A percentile compares a stretch with the other conserved stretches of the same genome.
phyloP scores from a whole-genome alignment of 2,888 invertebrate species.

The Acronicta alni region DNA sequence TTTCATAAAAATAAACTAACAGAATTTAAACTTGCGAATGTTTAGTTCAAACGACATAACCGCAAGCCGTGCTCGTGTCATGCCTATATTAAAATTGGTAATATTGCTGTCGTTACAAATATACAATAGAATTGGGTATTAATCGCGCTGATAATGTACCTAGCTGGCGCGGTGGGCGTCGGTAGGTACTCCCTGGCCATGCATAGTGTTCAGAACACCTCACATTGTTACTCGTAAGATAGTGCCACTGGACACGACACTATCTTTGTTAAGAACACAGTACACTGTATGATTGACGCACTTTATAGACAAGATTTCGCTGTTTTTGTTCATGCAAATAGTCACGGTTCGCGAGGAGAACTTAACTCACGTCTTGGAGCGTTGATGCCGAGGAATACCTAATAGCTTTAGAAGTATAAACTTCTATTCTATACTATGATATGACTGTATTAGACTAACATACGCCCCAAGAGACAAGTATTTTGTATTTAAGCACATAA shows the following conservation, averaged over 20 bases:
- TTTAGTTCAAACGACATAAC: neutral
- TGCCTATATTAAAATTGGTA: neutral
- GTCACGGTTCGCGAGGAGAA: too few relatives aligned
- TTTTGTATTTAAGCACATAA: too few relatives aligned
- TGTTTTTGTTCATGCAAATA: too few relatives aligned
- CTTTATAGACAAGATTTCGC: too few relatives aligned
- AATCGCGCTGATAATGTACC: conserved; percentile 4
- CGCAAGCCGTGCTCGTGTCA: neutral
- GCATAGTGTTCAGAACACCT: conserved; percentile 5
- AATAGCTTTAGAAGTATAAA: too few relatives aligned
- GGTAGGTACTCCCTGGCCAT: conserved; percentile 5
- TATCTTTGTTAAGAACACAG: neutral
- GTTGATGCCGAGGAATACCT: too few relatives aligned
- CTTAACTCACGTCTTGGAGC: too few relatives aligned
- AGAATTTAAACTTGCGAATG: too few relatives aligned
- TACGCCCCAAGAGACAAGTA: too few relatives aligned
- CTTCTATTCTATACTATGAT: too few relatives aligned
- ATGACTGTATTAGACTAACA: too few relatives aligned
- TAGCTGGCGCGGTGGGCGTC: neutral
- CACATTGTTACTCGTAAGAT: conserved; percentile 1
- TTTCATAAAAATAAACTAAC: too few relatives aligned
- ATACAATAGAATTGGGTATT: conserved; percentile 11
- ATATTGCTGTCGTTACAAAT: neutral
- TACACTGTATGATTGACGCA: neutral
- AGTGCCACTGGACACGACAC: neutral